phyloP scores from a whole-genome alignment of 2,113 vertebrate genomes.

The Actenoides lindsayi region DNA sequence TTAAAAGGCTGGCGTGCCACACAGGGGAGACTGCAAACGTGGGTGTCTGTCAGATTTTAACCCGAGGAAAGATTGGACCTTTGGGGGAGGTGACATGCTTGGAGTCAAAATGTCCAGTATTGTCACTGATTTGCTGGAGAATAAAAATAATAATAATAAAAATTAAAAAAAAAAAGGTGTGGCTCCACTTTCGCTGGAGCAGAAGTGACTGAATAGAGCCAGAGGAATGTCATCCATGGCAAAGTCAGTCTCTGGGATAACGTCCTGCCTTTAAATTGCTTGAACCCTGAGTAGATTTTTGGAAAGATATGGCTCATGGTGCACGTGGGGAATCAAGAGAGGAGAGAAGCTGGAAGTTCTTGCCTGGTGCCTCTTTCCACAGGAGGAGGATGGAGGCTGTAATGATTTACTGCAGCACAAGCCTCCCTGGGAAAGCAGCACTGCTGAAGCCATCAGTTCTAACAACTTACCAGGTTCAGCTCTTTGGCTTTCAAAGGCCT shows the following conservation, averaged over 20 bases:
- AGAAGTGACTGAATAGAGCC: neutral
- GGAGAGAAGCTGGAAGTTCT: neutral
- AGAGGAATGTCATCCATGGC: neutral
- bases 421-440: neutral
- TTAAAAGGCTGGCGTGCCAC: neutral
- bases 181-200: neutral
- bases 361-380: neutral
- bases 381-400: neutral
- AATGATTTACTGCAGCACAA: neutral
- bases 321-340: neutral
- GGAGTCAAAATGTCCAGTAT: constrained; percentile 4
- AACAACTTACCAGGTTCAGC: neutral
- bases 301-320: neutral
- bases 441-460: neutral
- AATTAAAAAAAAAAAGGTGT: neutral
- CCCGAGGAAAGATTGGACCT: neutral
- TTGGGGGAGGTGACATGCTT: constrained; percentile 1
- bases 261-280: neutral
- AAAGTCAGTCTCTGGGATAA: neutral
- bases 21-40: neutral
- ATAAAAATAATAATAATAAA: neutral
- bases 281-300: neutral
- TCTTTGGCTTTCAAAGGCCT: neutral
- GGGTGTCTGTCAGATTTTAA: constrained; percentile 37
- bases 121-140: neutral